A percentile compares a stretch with the other conserved stretches of the same genome.
Conservation (phyloP, 2,888 invertebrate genomes). For the Bellardia pandia region DNA sequence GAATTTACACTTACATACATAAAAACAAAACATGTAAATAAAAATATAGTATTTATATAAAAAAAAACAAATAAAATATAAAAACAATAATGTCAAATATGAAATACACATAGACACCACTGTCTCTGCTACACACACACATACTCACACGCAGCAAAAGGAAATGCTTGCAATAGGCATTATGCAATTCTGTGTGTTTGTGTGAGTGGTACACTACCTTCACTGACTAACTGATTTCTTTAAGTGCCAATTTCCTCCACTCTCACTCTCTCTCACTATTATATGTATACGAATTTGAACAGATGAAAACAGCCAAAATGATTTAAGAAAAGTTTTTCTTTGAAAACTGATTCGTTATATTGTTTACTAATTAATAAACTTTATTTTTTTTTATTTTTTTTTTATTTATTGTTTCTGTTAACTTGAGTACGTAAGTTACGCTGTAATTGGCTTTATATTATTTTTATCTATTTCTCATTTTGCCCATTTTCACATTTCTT, state of each 20-base stretch:
- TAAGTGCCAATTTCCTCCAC: no score
- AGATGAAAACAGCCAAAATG: background rate
- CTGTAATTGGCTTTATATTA: conserved; percentile 57
- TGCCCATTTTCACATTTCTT: conserved; percentile 50
- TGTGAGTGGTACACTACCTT: background rate
- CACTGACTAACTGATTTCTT: no score
- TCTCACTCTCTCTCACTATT: no score
- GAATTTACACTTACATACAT: conserved; percentile 24
- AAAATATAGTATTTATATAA: background rate
- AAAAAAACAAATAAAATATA: background rate
- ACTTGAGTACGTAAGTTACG: conserved; percentile 15
- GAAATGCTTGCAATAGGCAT: background rate
- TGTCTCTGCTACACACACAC: background rate
- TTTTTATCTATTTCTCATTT: conserved; percentile 32
- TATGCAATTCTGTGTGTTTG: background rate
- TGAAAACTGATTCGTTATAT: conserved; percentile 3
- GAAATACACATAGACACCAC: background rate
- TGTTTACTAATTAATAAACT: conserved; percentile 1
- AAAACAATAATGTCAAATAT: background rate
- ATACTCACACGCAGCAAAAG: background rate
- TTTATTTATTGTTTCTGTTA: background rate
- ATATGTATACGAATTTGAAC: background rate
- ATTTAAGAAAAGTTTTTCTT: background rate
- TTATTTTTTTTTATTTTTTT: conserved; percentile 6
- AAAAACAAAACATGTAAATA: background rate